phyloP scores from a whole-genome alignment of 2,888 invertebrate genomes.

The Zaprionus bogoriensis region DNA sequence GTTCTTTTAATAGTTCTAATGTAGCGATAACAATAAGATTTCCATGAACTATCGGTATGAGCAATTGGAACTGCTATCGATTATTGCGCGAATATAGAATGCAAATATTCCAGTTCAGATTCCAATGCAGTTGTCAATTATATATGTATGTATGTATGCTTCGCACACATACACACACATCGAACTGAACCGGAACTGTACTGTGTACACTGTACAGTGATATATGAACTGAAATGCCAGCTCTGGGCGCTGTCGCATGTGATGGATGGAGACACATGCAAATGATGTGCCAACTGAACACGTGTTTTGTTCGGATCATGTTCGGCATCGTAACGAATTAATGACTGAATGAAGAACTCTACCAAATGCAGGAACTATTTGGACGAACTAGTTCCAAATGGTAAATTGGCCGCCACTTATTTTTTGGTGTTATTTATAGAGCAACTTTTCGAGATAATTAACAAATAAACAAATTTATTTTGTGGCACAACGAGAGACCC shows the following conservation, averaged over 20 bases:
- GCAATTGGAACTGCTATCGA: not conserved
- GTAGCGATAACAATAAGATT: too few species aligned
- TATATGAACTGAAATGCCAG: conserved; percentile 12
- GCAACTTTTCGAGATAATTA: conserved; percentile 7
- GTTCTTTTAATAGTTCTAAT: too few species aligned
- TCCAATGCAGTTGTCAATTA: conserved; percentile 13
- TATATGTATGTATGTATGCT: not conserved
- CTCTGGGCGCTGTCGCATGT: conserved; percentile 9
- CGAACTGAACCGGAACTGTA: conserved; percentile 30
- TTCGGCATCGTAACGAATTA: not conserved
- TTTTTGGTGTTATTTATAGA: conserved; percentile 3
- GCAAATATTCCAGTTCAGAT: not conserved
- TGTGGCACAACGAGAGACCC: too few species aligned
- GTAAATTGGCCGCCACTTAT: not conserved
- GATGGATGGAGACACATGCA: conserved; percentile 29
- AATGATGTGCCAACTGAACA: conserved; percentile 6
- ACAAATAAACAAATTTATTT: not conserved
- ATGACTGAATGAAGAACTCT: not conserved
- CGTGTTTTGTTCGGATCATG: not conserved
- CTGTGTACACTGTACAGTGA: not conserved
- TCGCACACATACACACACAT: not conserved
- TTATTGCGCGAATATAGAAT: not conserved
- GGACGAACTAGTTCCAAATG: not conserved
- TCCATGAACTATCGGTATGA: not conserved
- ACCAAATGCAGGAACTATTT: not conserved